Evolutionary conservation across 92 coral and sea anemone genomes (phyloP).

Genomic region (Zoanthus gigantus): DNA sequence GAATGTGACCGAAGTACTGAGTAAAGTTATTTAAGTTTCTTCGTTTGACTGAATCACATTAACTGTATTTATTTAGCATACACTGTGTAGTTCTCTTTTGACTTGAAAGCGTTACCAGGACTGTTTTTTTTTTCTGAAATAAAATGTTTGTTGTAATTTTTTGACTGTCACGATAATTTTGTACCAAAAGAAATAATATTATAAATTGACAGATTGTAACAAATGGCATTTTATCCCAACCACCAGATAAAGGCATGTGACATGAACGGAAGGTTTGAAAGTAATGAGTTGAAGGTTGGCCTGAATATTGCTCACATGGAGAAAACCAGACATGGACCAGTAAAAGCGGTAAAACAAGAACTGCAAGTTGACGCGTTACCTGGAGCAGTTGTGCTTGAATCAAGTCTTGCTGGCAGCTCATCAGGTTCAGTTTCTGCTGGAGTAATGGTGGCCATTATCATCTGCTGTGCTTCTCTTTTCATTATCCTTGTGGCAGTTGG

Average conservation of each 20-base stretch:
- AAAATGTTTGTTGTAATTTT: too few species aligned
- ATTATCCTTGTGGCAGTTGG: conserved; percentile 78
- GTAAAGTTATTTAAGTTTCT: too few species aligned
- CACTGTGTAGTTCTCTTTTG: too few species aligned
- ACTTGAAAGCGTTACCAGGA: too few species aligned
- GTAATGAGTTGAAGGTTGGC: conserved; percentile 57
- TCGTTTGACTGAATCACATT: too few species aligned
- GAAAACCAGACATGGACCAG: background rate
- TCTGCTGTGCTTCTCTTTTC: conserved; percentile 83
- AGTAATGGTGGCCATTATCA: conserved; percentile 82
- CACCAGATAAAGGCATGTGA: conserved; percentile 74
- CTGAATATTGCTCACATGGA: conserved; percentile 36
- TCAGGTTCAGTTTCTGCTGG: conserved; percentile 67
- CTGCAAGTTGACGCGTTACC: conserved; percentile 76
- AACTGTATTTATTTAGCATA: too few species aligned
- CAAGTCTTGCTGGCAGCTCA: conserved; percentile 44
- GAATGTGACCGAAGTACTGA: too few species aligned
- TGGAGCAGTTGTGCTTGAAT: conserved; percentile 74
- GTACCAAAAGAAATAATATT: too few species aligned
- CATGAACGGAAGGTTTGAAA: conserved; percentile 76
- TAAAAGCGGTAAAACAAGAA: conserved; percentile 36
- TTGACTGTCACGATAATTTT: too few species aligned
- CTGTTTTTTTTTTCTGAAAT: too few species aligned
- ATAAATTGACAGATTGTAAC: too few species aligned
- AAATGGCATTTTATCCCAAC: background rate